Conservation (phyloP, 2,797 vertebrate genomes). For the Linurgus olivaceus region DNA sequence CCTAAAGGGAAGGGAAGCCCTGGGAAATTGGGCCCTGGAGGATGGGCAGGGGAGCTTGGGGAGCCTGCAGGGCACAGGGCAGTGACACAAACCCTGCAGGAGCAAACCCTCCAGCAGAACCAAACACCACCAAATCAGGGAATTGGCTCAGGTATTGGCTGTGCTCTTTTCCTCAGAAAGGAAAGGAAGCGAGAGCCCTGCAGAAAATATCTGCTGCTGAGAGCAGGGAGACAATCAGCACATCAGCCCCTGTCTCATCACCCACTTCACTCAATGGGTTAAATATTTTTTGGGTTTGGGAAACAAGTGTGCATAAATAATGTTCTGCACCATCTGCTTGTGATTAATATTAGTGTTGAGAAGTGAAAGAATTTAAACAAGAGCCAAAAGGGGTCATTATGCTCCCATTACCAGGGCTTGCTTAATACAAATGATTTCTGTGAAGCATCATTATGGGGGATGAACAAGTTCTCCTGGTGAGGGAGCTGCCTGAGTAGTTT, state of each 20-base stretch:
- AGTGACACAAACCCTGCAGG: neutral
- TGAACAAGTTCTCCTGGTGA: conserved; percentile 8
- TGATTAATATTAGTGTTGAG: conserved; percentile 63
- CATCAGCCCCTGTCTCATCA: neutral
- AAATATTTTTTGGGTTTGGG: conserved; percentile 1
- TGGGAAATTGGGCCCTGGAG: accelerated
- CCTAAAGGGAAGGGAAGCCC: neutral
- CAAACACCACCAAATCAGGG: accelerated
- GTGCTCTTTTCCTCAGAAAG: neutral
- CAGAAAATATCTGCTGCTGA: neutral
- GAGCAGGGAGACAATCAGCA: conserved; percentile 16
- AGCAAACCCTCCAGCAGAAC: neutral
- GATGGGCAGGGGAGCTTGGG: neutral
- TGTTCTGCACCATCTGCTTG: conserved; percentile 49
- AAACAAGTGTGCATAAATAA: conserved; percentile 57
- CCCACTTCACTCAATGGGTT: conserved; percentile 43
- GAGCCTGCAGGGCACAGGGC: neutral
- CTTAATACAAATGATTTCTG: conserved; percentile 51
- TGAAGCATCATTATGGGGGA: conserved; percentile 22
- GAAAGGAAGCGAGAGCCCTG: neutral
- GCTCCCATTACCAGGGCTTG: conserved; percentile 40
- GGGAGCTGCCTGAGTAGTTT: conserved; percentile 7
- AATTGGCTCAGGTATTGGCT: accelerated
- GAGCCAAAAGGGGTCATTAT: conserved; percentile 59
- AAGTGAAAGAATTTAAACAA: conserved; percentile 64